phyloP scores from a whole-genome alignment of 1,140 invertebrate genomes.

The Helicoverpa armigera region DNA sequence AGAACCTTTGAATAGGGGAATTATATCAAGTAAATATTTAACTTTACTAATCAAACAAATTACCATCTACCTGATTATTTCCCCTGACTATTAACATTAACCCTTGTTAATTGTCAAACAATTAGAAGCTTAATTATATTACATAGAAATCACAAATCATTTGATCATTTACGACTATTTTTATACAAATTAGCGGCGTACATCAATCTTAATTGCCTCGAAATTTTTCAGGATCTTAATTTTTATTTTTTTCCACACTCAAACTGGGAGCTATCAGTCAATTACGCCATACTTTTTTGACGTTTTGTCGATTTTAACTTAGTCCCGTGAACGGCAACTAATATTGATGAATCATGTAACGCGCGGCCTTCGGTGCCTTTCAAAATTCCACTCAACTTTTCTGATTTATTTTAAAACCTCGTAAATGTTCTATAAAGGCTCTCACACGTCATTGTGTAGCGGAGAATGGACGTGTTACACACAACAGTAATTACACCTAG shows the following conservation, averaged over 20 bases:
- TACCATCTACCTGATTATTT: slow-evolving; percentile 3
- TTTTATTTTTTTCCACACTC: slow-evolving; percentile 38
- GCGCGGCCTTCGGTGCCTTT: slow-evolving; percentile 12
- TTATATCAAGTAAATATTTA: background rate
- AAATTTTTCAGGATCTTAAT: slow-evolving; percentile 37
- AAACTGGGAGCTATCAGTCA: slow-evolving; percentile 41
- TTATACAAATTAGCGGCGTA: slow-evolving; percentile 30
- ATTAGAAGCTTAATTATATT: slow-evolving; percentile 29
- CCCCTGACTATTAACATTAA: background rate
- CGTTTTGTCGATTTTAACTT: slow-evolving; percentile 46
- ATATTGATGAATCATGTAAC: slow-evolving; percentile 46
- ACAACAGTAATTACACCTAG: slow-evolving; percentile 9
- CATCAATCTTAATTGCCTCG: slow-evolving; percentile 43
- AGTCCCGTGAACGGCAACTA: slow-evolving; percentile 30
- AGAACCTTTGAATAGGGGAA: background rate
- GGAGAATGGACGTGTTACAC: background rate
- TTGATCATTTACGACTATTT: slow-evolving; percentile 25
- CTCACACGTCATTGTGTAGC: slow-evolving; percentile 10
- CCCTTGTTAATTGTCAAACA: slow-evolving; percentile 4
- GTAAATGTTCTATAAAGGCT: background rate
- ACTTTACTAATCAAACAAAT: too few species aligned
- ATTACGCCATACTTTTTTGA: slow-evolving; percentile 48
- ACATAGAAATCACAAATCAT: slow-evolving; percentile 20
- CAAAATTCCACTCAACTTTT: slow-evolving; percentile 16
- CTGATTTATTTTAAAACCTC: slow-evolving; percentile 22